Evolutionary conservation across 1,140 invertebrate species (phyloP).

Genomic region (Drosophila bifasciata): DNA sequence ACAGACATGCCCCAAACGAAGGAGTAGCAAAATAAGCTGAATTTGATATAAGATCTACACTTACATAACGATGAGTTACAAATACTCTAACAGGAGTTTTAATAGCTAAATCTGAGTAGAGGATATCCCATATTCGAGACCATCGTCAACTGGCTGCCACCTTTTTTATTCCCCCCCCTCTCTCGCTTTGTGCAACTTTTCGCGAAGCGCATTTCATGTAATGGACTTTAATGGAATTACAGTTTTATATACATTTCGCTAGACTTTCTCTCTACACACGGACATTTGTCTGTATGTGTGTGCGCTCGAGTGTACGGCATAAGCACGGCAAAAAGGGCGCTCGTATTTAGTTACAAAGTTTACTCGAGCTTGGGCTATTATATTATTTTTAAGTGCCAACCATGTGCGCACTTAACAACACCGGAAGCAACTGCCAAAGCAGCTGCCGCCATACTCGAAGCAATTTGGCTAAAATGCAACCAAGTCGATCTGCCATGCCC

Average conservation of each 20-base stretch:
- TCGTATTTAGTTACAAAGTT: constrained; percentile 82
- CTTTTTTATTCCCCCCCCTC: not conserved
- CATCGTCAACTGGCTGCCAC: too few species aligned
- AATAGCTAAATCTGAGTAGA: too few species aligned
- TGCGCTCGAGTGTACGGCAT: constrained; percentile 42
- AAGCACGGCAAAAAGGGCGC: constrained; percentile 53
- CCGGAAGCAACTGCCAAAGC: constrained; percentile 59
- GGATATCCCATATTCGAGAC: not conserved
- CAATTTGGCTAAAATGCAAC: constrained; percentile 80
- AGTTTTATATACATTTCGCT: constrained; percentile 66
- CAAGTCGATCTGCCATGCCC: not conserved
- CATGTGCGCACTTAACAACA: constrained; percentile 77
- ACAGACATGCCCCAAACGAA: too few species aligned
- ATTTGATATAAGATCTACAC: not conserved
- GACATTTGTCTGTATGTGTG: constrained; percentile 6
- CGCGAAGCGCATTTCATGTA: constrained; percentile 67
- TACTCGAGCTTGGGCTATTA: constrained; percentile 77
- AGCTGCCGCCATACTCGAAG: constrained; percentile 34
- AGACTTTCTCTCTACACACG: constrained; percentile 42
- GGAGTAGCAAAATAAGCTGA: not conserved
- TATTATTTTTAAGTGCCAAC: constrained; percentile 78
- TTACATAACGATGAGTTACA: too few species aligned
- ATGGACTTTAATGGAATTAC: constrained; percentile 82
- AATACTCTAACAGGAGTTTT: too few species aligned
- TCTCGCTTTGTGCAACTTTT: constrained; percentile 31